These are phyloP conservation scores for Galleria mellonella DNA, from an alignment of 1,140 invertebrate genomes.

Conservation along the genomic window DNA sequence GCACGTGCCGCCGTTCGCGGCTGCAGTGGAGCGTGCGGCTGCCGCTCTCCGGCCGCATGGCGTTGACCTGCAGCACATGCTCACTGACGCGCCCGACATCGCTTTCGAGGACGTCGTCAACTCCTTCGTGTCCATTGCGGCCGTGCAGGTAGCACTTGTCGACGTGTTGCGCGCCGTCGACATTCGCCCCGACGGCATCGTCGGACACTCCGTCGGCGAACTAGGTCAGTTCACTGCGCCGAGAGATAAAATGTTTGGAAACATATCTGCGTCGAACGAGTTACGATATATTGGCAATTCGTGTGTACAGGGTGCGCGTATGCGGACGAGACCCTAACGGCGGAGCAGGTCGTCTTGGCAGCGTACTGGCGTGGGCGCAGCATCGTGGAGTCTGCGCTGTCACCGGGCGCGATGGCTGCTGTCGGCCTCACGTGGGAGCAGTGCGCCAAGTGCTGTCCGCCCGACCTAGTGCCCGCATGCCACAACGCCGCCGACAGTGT, in stretches of 20 bases:
- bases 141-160: slow-evolving; percentile 94
- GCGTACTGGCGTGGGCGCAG: slow-evolving; percentile 94
- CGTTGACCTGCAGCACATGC: slow-evolving; percentile 87
- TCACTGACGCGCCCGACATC: slow-evolving; percentile 84
- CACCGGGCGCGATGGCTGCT: slow-evolving; percentile 88
- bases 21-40: slow-evolving; percentile 85
- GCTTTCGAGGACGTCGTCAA: slow-evolving; percentile 89
- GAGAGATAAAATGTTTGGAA: too few species aligned
- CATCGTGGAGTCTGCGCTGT: slow-evolving; percentile 86
- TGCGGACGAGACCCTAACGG: slow-evolving; percentile 94
- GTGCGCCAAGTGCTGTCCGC: slow-evolving; percentile 81
- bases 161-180: slow-evolving; percentile 87
- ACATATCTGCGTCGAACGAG: too few species aligned
- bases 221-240: slow-evolving; percentile 72
- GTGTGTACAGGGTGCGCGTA: slow-evolving; percentile 88
- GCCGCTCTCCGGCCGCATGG: slow-evolving; percentile 84
- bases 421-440: slow-evolving; percentile 93
- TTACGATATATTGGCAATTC: too few species aligned
- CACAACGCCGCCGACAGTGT: slow-evolving; percentile 95
- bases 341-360: slow-evolving; percentile 93
- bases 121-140: slow-evolving; percentile 94
- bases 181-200: slow-evolving; percentile 92
- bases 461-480: slow-evolving; percentile 90
- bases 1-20: slow-evolving; percentile 85
- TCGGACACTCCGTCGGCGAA: slow-evolving; percentile 97